These are phyloP conservation scores for Hecatera dysodea DNA, from an alignment of 2,888 invertebrate genomes.

Conservation along the genomic window DNA sequence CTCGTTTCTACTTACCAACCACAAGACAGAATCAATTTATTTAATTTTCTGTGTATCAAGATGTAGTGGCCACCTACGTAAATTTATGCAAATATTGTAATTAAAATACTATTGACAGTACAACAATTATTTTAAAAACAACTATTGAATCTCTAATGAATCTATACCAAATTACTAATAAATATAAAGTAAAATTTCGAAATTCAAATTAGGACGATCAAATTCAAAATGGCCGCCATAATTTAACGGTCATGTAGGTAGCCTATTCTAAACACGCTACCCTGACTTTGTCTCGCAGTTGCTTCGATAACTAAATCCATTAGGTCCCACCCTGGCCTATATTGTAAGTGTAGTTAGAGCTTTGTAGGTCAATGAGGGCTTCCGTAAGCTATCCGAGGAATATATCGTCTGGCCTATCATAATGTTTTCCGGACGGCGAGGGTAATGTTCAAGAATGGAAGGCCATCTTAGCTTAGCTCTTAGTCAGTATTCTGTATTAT, in stretches of 20 bases:
- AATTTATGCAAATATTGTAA: background rate
- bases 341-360: conserved; percentile 55
- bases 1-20: background rate
- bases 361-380: conserved; percentile 66
- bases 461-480: background rate
- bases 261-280: conserved; percentile 20
- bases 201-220: conserved; percentile 22
- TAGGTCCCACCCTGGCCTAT: conserved; percentile 61
- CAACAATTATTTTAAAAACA: background rate
- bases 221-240: conserved; percentile 24
- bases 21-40: too few relatives aligned
- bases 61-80: too few relatives aligned
- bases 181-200: background rate
- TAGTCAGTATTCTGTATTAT: background rate
- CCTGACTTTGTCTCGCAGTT: conserved; percentile 36
- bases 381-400: conserved; percentile 48
- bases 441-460: conserved; percentile 18
- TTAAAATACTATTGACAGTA: background rate
- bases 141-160: background rate
- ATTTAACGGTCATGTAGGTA: conserved; percentile 39
- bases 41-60: too few relatives aligned
- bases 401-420: conserved; percentile 46
- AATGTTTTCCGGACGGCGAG: conserved; percentile 27
- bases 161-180: too few relatives aligned
- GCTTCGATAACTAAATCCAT: conserved; percentile 58